A percentile compares a stretch with the other conserved stretches of the same genome.
phyloP scores from a whole-genome alignment of 2,797 vertebrate species.

The Intellagama lesueurii region DNA sequence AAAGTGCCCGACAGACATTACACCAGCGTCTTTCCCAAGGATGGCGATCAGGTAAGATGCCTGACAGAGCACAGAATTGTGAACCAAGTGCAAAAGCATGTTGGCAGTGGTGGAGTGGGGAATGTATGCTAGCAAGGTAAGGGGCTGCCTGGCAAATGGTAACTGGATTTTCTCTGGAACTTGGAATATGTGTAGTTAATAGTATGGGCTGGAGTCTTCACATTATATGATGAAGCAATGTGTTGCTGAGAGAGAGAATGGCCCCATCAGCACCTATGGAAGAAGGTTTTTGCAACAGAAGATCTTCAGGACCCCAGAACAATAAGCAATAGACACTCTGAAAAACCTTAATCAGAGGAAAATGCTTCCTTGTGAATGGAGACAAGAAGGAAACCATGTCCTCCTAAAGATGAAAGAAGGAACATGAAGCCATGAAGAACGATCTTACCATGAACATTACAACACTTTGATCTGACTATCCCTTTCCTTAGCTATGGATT shows the following conservation, averaged over 20 bases:
- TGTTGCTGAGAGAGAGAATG: background rate
- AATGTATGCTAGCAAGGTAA: rapidly evolving
- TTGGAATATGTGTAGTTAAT: rapidly evolving
- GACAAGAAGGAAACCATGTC: background rate
- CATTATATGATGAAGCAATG: background rate
- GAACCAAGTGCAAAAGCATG: background rate
- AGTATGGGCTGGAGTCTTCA: background rate
- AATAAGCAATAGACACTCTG: background rate
- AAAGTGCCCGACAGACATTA: slow-evolving; percentile 80
- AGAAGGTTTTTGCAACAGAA: background rate
- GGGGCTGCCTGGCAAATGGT: background rate
- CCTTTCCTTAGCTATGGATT: background rate
- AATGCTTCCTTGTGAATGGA: background rate
- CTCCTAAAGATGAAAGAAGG: background rate
- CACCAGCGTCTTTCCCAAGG: slow-evolving; percentile 86
- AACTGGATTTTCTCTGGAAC: rapidly evolving
- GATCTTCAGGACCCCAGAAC: background rate
- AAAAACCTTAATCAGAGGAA: background rate
- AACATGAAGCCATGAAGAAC: background rate
- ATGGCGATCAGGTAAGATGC: slow-evolving; percentile 79
- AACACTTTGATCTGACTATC: background rate
- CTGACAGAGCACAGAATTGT: background rate
- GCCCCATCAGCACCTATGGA: background rate
- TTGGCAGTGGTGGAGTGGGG: rapidly evolving
- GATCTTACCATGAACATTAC: background rate